Evolutionary conservation across 1,140 invertebrate species (phyloP).

Genomic region (Leptinotarsa texana): DNA sequence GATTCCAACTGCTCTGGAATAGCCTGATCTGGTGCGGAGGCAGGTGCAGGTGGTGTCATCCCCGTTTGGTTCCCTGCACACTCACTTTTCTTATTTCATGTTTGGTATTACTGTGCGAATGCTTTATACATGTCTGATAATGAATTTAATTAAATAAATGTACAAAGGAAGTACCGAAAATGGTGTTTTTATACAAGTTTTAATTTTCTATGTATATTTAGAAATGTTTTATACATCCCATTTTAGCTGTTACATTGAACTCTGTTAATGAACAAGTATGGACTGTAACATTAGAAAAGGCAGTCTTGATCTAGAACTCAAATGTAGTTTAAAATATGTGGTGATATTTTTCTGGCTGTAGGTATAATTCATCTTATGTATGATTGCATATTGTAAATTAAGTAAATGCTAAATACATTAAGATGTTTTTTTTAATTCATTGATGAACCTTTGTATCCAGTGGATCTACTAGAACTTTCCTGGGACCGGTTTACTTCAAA

Average conservation of each 20-base stretch:
- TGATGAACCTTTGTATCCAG: not conserved
- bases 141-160: conserved; percentile 60
- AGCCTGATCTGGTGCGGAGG: conserved; percentile 46
- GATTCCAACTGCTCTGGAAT: conserved; percentile 40
- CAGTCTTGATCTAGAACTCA: conserved; percentile 53
- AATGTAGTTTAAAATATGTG: conserved; percentile 58
- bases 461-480: not conserved
- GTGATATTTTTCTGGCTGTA: conserved; percentile 58
- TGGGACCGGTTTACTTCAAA: not conserved
- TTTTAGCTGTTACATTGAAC: conserved; percentile 54
- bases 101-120: conserved; percentile 63
- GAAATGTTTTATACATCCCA: conserved; percentile 56
- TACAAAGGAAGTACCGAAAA: conserved; percentile 61
- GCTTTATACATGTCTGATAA: conserved; percentile 63
- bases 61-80: conserved; percentile 48
- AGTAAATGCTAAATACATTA: conserved; percentile 57
- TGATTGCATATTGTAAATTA: conserved; percentile 57
- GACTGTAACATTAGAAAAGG: conserved; percentile 49
- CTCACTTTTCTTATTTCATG: conserved; percentile 55
- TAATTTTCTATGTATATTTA: conserved; percentile 55
- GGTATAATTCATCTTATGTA: conserved; percentile 56
- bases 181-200: conserved; percentile 57
- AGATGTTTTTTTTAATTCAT: conserved; percentile 44
- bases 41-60: conserved; percentile 31
- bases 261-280: conserved; percentile 52